Percentiles rank a stretch among this genome's conserved stretches.
Conservation (phyloP, 1,140 invertebrate genomes). For the Neocloeon triangulifer region DNA sequence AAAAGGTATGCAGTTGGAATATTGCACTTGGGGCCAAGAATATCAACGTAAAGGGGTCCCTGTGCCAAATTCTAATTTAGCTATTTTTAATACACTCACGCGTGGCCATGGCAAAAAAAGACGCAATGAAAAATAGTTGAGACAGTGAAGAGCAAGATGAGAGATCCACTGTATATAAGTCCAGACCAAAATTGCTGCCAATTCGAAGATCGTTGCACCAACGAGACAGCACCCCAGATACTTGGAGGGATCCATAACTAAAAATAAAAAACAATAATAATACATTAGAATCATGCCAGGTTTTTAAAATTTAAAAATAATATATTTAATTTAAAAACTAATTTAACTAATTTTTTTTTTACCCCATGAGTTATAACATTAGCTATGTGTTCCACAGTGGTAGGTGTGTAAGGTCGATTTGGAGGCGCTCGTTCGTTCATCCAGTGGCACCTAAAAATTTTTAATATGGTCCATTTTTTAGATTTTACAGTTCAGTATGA, state of each 20-base stretch:
- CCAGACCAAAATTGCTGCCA: constrained; percentile 54
- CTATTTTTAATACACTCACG: too few species aligned
- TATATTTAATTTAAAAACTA: neutral
- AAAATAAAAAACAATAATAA: too few species aligned
- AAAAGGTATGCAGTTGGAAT: too few species aligned
- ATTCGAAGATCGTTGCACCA: constrained; percentile 44
- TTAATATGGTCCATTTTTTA: too few species aligned
- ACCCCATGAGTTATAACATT: constrained; percentile 77
- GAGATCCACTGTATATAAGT: constrained; percentile 60
- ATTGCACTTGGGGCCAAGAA: too few species aligned
- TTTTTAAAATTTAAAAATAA: too few species aligned
- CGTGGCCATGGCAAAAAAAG: constrained; percentile 60
- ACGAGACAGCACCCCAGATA: constrained; percentile 42
- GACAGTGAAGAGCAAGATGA: constrained; percentile 65
- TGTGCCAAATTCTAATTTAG: too few species aligned
- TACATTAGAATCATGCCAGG: too few species aligned
- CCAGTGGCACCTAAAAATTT: constrained; percentile 37
- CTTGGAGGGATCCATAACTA: constrained; percentile 62
- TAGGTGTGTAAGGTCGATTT: constrained; percentile 43
- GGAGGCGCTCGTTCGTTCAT: constrained; percentile 37
- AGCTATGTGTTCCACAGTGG: constrained; percentile 67
- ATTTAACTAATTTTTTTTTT: constrained; percentile 11
- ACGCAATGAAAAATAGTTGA: constrained; percentile 81
- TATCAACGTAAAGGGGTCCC: too few species aligned
- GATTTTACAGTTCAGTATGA: too few species aligned